Evolutionary conservation across 2,113 vertebrate genomes (phyloP), one percentile per base, ranked within the genome.

Genomic region (Apteryx mantelli): DNA sequence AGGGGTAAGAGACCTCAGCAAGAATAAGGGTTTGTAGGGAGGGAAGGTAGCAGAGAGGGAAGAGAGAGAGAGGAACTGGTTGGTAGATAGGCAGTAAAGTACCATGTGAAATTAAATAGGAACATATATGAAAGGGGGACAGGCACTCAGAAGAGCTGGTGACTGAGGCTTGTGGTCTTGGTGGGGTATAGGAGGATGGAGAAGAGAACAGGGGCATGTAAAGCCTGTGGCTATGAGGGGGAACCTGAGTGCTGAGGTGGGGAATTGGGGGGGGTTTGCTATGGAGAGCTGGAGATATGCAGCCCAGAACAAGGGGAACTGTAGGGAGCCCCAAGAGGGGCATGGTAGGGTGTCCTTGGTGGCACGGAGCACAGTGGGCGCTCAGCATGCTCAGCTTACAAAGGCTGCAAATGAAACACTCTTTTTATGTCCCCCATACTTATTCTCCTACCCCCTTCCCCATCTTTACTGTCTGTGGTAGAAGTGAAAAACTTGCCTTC

Each of bases 281-380:
- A 34, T 5, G 25, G 80, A 58, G 63, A 38, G 52, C 11, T 40
- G 12, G 44, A 30, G 40, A 9, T 2, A 2, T 22, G 24, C 0
- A 4, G 38, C 9, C 28, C 44, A 36, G 15, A 42, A 55, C 13
- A 32, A 64, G 82, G 64, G 58, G 7, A 77, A 6, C 48, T 55
- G 14, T 52, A 5, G 3, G 5, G 58, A 46, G 15, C 21, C 52
- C 79, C 24, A 17, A 5, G 44, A 74, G 42, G 36, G 61, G 34
- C 12, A 0, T 7, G 44, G 21, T 24, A 3, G 4, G 7, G 3
- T 71, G 26, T n/a, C n/a, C 44, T 63, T 17, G 26, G 25, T 48
- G 34, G 7, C 53, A 26, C 73, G 50, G 53, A 88, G 63, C 52
- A 46, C 19, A 5, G n/a, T 34, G 14, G 86, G 44, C 22, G 52